Evolutionary conservation across 2,113 vertebrate genomes (phyloP).

Genomic region (Vimba vimba): DNA sequence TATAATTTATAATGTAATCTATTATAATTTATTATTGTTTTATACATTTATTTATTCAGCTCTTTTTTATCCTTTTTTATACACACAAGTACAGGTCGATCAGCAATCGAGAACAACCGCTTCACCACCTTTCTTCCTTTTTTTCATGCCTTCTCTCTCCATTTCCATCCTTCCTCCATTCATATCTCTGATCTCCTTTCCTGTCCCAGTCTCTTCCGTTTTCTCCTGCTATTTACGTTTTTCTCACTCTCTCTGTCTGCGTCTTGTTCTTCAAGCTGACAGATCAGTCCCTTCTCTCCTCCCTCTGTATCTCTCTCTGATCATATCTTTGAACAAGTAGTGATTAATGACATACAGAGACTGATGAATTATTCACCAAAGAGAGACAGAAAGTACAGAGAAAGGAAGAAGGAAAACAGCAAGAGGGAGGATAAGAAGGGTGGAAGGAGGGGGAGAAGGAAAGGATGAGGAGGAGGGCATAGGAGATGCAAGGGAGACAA

Average conservation of each 20-base stretch:
- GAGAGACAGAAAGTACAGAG: slow-evolving; percentile 33
- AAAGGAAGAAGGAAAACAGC: slow-evolving; percentile 30
- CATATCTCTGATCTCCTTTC: slow-evolving; percentile 11
- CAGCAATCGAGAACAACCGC: neutral
- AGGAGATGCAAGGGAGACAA: neutral
- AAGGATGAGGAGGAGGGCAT: slow-evolving; percentile 46
- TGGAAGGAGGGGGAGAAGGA: slow-evolving; percentile 47
- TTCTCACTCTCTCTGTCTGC: slow-evolving; percentile 32
- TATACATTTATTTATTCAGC: neutral
- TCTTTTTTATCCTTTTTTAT: neutral
- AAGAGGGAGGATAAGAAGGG: slow-evolving; percentile 14
- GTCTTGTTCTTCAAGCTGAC: slow-evolving; percentile 51
- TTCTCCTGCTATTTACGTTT: slow-evolving; percentile 19
- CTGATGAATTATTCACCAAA: slow-evolving; percentile 76
- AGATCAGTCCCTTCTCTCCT: slow-evolving; percentile 60
- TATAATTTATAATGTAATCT: neutral
- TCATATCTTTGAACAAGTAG: slow-evolving; percentile 79
- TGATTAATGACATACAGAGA: slow-evolving; percentile 85
- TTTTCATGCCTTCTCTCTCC: neutral
- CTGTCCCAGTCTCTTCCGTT: slow-evolving; percentile 25
- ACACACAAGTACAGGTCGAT: neutral
- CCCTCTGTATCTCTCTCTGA: slow-evolving; percentile 51
- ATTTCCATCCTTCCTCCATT: neutral
- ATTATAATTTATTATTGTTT: neutral
- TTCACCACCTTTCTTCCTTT: neutral